Base-by-base conservation (phyloP, 2,888 invertebrate genomes). In the Plutella xylostella region DNA sequence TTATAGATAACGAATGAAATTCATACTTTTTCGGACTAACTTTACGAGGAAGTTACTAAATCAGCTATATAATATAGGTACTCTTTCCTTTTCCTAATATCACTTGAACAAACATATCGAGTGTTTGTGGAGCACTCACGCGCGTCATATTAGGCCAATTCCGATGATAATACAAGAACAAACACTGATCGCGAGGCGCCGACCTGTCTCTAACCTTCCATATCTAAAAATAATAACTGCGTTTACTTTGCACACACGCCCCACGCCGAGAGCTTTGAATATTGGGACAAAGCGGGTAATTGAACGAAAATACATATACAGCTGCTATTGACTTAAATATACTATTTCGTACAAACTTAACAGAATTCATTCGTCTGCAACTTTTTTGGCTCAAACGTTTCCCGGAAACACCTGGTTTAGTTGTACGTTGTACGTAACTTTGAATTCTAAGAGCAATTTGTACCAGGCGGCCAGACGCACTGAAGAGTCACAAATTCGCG, bases 121-220 rank as follows among this genome's bases (percentile, higher is more conserved):
- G 33, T 43, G 42, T 43, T 43, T 43, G 42, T 14, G 14, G 9
- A 34, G 34, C 34, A 5, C 34, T 48, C 47, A 46, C 48, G 47
- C 54, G 50, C 53, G 51, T 53, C 53, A 53, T 54, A 56, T 60
- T 57, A 58, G 48, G 52, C 55, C 59, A 57, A 61, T 61, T 61
- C 60, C 39, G 52, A 57, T 57, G 55, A 57, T 60, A 60, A 61
- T 58, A 56, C 51, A 49, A 28, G 25, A 34, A 48, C 53, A 56
- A 60, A 59, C 56, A 57, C 60, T 28, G 28, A 28, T 28, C 28
- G 39, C 42, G 44, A 46, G 38, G 43, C 41, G 43, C 48, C 19
- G 38, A 22, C 38, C 11, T 18, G 33, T 35, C 45, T 38, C 43
- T 45, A 46, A 49, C 49, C 43, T 39, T 21, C 52, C 46, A 55